Evolutionary conservation across 2,797 vertebrate species (phyloP), one percentile per base, ranked within the genome.

Genomic region (Ispidina lecontei): DNA sequence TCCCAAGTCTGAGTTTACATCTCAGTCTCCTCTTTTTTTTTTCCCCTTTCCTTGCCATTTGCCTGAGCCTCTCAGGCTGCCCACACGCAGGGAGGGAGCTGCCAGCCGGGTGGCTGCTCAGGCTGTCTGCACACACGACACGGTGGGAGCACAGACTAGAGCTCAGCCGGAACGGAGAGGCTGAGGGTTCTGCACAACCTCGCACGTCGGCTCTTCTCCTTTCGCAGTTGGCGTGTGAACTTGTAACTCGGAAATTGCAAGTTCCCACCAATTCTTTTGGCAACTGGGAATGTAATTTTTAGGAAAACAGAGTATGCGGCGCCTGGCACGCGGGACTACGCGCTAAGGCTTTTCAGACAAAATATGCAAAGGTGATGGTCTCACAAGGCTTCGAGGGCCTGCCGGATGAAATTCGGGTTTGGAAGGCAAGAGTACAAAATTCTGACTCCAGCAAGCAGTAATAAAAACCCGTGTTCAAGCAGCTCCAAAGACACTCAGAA

Each of bases 361-460:
- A 95, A 94, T 94, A 95, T 20, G 86, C 88, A 92, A 93, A 93
- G 93, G 93, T 95, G 95, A 94, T 90, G 93, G 94, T 89, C 93
- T 90, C 88, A 4, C 75, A 94, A 93, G 94, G 74, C 90, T 93
- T 77, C 8, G 37, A 79, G 93, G 93, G 84, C 84, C 94, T 82
- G 65, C 92, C 59, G 83, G 88, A 92, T 94, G 84, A 79, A 95
- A 94, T 39, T 14, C 0, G 1, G 90, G 47, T 52, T 88, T 93
- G 93, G 84, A 93, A 95, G 83, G 73, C 35, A 55, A 43, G 80
- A 91, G 78, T 17, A 89, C 29, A 68, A 67, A 94, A 90, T 80
- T 91, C 84, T 28, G 25, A 84, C 89, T 93, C 86, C 84, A 68
- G 82, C 84, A 37, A 88, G 93, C 75, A 52, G 84, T 89, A 94